Evolutionary conservation across 2,797 vertebrate species (phyloP).

Genomic region (Rhinella marina): DNA sequence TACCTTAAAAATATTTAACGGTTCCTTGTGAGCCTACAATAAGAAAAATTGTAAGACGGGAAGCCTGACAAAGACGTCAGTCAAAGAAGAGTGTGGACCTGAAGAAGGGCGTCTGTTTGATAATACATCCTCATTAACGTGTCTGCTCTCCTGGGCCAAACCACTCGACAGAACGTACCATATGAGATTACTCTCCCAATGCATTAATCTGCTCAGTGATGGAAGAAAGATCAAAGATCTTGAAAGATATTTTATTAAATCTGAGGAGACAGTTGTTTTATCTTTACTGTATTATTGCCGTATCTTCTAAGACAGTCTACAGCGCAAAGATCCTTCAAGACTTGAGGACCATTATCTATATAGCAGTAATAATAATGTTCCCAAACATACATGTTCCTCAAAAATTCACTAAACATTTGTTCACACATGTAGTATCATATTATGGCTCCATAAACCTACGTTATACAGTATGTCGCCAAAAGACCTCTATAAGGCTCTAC

Average conservation of each 20-base stretch:
- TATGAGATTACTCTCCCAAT: constrained; percentile 5
- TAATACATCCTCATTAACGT: constrained; percentile 21
- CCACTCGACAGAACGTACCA: constrained; percentile 7
- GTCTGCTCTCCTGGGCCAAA: constrained; percentile 7
- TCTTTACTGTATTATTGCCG: background rate
- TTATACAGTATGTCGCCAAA: no score
- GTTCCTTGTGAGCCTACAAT: background rate
- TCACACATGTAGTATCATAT: background rate
- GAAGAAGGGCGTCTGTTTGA: constrained; percentile 6
- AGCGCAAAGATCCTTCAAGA: background rate
- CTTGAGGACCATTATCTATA: background rate
- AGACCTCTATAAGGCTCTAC: no score
- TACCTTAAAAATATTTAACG: constrained; percentile 5
- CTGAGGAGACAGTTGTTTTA: constrained; percentile 19
- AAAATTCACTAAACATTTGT: background rate
- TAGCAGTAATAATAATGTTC: constrained; percentile 2
- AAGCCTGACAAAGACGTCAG: background rate
- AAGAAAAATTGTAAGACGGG: background rate
- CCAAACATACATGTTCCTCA: background rate
- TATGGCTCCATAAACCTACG: no score
- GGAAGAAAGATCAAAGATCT: constrained; percentile 34
- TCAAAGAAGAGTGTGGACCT: background rate
- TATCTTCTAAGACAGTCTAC: background rate
- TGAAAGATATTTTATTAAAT: constrained; percentile 10
- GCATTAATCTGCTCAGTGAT: constrained; percentile 11